These are phyloP conservation scores for Colius striatus DNA, from an alignment of 2,113 vertebrate species.

Conservation along the genomic window DNA sequence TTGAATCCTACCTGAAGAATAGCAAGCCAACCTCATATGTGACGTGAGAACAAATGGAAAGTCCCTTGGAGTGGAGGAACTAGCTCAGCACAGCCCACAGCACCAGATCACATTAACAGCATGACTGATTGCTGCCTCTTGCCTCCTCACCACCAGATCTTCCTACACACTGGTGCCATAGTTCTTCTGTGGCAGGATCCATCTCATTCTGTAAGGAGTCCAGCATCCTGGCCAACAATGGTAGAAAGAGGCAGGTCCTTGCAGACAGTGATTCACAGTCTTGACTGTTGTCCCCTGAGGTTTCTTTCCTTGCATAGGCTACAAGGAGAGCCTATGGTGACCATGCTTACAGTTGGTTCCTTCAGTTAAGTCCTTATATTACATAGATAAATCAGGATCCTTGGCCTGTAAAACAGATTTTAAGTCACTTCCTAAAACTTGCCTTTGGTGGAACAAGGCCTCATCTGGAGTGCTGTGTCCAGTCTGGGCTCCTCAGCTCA, in stretches of 20 bases:
- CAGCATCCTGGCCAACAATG: neutral
- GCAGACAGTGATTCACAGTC: neutral
- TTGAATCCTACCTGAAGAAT: neutral
- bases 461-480: no score
- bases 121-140: neutral
- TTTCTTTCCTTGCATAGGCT: neutral
- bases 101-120: neutral
- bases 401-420: neutral
- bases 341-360: neutral
- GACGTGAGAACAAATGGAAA: neutral
- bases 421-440: neutral
- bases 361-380: neutral
- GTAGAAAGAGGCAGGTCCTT: neutral
- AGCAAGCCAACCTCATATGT: neutral
- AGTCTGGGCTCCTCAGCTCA: no score
- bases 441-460: neutral
- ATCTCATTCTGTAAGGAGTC: neutral
- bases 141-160: accelerated
- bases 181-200: neutral
- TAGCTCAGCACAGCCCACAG: neutral
- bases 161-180: accelerated
- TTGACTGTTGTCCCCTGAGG: neutral
- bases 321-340: accelerated
- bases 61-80: neutral
- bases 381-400: neutral